These are phyloP conservation scores for Sander lucioperca DNA, from an alignment of 2,113 vertebrate genomes.

Conservation along the genomic window DNA sequence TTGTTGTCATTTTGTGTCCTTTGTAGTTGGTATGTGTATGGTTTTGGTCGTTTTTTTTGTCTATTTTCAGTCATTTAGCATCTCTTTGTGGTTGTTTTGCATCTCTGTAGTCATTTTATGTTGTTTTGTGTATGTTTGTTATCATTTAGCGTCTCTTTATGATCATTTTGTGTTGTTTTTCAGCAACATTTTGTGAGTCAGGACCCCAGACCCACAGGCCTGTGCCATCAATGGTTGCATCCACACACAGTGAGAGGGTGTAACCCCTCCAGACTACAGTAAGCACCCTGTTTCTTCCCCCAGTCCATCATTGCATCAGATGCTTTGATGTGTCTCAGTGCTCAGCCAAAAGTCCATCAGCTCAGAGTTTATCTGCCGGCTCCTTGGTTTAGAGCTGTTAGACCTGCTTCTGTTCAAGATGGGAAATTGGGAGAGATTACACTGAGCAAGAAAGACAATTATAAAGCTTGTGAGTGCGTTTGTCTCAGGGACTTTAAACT, in stretches of 20 bases:
- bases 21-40: too few species aligned
- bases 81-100: too few species aligned
- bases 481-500: neutral
- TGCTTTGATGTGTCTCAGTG: constrained; percentile 62
- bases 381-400: constrained; percentile 10
- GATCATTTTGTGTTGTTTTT: too few species aligned
- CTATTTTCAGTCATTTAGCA: too few species aligned
- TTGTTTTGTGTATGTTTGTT: too few species aligned
- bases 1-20: too few species aligned
- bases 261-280: constrained; percentile 57
- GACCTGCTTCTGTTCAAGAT: constrained; percentile 11
- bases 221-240: neutral
- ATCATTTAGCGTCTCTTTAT: too few species aligned
- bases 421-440: constrained; percentile 41
- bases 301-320: constrained; percentile 66
- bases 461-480: neutral
- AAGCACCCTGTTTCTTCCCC: constrained; percentile 67
- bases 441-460: neutral
- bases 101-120: too few species aligned
- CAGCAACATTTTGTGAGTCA: too few species aligned
- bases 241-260: constrained; percentile 10
- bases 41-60: too few species aligned
- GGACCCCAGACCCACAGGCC: too few species aligned
- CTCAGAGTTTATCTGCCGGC: constrained; percentile 34
- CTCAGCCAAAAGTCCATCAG: constrained; percentile 42